These are phyloP conservation scores for Sebastes goodei DNA, from an alignment of 2,797 vertebrate species.

Conservation along the genomic window DNA sequence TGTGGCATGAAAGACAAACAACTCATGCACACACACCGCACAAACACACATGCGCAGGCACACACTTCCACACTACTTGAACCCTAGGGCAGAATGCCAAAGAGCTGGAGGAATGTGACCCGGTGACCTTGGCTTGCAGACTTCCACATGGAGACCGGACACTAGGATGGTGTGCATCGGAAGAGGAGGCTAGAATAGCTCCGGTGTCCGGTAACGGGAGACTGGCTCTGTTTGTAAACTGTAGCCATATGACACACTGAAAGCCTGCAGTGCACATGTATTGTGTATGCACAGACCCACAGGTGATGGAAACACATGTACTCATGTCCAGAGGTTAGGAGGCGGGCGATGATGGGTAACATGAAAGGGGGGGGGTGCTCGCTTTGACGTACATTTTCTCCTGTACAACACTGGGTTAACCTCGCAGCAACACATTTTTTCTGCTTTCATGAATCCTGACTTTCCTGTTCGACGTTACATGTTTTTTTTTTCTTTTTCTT, in stretches of 20 bases:
- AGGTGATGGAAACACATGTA: slow-evolving; percentile 64
- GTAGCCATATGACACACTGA: slow-evolving; percentile 66
- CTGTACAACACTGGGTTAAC: slow-evolving; percentile 71
- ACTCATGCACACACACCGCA: slow-evolving; percentile 35
- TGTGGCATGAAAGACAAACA: slow-evolving; percentile 66
- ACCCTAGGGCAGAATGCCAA: slow-evolving; percentile 79
- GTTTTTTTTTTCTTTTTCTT: slow-evolving; percentile 47
- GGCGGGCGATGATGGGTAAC: not conserved
- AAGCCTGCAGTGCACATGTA: slow-evolving; percentile 40
- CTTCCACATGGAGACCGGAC: slow-evolving; percentile 79
- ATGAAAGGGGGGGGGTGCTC: not conserved
- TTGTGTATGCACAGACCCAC: slow-evolving; percentile 40
- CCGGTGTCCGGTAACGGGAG: slow-evolving; percentile 78
- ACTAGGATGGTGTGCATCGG: slow-evolving; percentile 69
- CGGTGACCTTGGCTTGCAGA: slow-evolving; percentile 81
- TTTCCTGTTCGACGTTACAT: slow-evolving; percentile 82
- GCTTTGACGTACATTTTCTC: slow-evolving; percentile 46
- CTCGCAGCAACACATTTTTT: slow-evolving; percentile 80
- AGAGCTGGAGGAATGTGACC: slow-evolving; percentile 84
- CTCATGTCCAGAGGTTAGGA: slow-evolving; percentile 43
- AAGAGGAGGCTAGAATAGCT: slow-evolving; percentile 81
- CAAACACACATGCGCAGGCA: slow-evolving; percentile 37
- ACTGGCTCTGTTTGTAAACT: slow-evolving; percentile 82
- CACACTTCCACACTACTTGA: slow-evolving; percentile 71
- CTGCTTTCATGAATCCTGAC: slow-evolving; percentile 78